Evolutionary conservation across 1,140 invertebrate genomes (phyloP).

Genomic region (Bombus confusus): DNA sequence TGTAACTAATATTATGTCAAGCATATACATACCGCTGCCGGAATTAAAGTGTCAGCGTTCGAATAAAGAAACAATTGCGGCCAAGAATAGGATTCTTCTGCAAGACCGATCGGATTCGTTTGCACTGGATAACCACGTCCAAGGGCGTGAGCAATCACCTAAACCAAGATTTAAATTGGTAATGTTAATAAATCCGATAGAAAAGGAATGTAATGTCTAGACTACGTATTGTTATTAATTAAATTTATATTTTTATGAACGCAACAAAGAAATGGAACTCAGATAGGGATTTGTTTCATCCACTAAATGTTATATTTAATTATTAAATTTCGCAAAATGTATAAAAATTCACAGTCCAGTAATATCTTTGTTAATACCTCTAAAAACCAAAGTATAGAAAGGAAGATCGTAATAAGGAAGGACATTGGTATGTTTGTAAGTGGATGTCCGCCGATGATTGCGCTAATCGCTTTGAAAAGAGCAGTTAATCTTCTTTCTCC

Average conservation of each 20-base stretch:
- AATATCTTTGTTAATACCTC: conserved; percentile 76
- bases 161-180: conserved; percentile 27
- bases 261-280: not conserved
- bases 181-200: not conserved
- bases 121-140: conserved; percentile 65
- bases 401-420: conserved; percentile 83
- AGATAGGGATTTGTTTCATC: no score
- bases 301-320: no score
- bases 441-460: conserved; percentile 84
- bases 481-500: conserved; percentile 85
- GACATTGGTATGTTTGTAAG: conserved; percentile 84
- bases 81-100: conserved; percentile 82
- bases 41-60: conserved; percentile 86
- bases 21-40: conserved; percentile 79
- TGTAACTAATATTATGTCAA: no score
- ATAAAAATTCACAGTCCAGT: not conserved
- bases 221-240: not conserved
- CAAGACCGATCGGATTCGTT: conserved; percentile 76
- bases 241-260: not conserved
- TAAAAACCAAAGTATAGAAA: conserved; percentile 85
- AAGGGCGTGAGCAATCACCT: conserved; percentile 70
- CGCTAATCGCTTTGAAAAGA: conserved; percentile 84
- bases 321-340: no score
- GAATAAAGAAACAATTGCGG: conserved; percentile 91
- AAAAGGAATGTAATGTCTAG: no score